phyloP scores from a whole-genome alignment of 2,113 vertebrate species.

The Ginglymostoma cirratum region DNA sequence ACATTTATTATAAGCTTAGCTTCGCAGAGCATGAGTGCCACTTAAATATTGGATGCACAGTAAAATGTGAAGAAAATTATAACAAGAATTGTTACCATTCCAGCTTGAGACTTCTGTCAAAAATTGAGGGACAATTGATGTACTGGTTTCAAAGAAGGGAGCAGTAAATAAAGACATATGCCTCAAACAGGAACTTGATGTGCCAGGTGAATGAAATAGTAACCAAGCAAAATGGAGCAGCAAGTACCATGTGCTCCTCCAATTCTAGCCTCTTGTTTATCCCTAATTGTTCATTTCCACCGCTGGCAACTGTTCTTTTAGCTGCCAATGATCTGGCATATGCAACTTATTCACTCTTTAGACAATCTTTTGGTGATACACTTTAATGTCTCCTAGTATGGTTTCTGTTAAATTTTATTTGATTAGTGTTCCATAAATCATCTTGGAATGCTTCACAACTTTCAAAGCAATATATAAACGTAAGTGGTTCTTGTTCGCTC shows the following conservation, averaged over 20 bases:
- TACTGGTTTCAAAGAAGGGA: too few relatives aligned
- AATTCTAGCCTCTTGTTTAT: not conserved
- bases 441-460: too few relatives aligned
- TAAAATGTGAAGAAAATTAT: not conserved
- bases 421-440: too few relatives aligned
- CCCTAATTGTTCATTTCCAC: not conserved
- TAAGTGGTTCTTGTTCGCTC: not conserved
- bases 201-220: not conserved
- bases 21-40: not conserved
- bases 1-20: not conserved
- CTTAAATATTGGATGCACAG: not conserved
- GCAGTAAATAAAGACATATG: not conserved
- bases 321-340: not conserved
- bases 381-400: not conserved
- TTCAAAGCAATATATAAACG: too few relatives aligned
- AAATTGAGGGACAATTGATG: not conserved
- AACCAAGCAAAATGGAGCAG: not conserved
- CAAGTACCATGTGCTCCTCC: not conserved
- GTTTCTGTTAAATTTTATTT: not conserved
- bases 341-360: not conserved
- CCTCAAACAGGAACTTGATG: not conserved
- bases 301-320: not conserved
- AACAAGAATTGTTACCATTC: not conserved
- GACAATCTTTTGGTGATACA: not conserved
- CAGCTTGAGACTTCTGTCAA: not conserved